Base-by-base conservation (phyloP, 2,888 invertebrate species). In the Tiliacea citrago region DNA sequence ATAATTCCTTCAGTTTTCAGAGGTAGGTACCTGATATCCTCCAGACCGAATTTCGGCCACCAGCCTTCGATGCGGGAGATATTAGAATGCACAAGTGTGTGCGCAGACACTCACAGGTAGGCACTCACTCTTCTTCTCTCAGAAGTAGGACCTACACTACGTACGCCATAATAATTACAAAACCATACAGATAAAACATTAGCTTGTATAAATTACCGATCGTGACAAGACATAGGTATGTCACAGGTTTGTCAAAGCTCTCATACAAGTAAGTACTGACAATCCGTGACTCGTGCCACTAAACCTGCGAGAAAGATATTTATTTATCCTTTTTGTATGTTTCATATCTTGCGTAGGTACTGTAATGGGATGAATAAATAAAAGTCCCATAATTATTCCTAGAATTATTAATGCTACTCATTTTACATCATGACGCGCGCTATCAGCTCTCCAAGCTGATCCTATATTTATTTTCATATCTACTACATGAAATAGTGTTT, bases 341-440 rank as follows among this genome's bases (percentile, higher is more conserved):
- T 24, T 60, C 62, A 75, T 72, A 84, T 81, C 75, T 74, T 82
- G 75, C 51, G 57, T 13, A 51, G 12, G 4, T 47, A 42, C 39
- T 42, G n/a, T n/a, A 62, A 42, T 1, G 42, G 62, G 24, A 62
- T 24, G 13, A 61, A 61, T n/a, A n/a, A 61, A 39, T n/a, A n/a
- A n/a, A n/a, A 39, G 39, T 35, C n/a, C 10, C 51, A 53, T n/a
- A n/a, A 53, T 53, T 53, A 51, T 21, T 51, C 51, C 51, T 21
- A n/a, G 10, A 51, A 4, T 51, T n/a, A 10, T 51, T 5, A n/a
- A 51, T n/a, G 4, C 51, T n/a, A 51, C 51, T 8, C 10, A n/a
- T 51, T 51, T 51, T n/a, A 6, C 58, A 58, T 10, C 9, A 39
- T 13, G 21, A 61, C n/a, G 39, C n/a, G 8, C 21, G 21, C 60